Evolutionary conservation across 2,888 invertebrate genomes (phyloP), one percentile per base, ranked within the genome.

Genomic region (Chorisops tibialis): DNA sequence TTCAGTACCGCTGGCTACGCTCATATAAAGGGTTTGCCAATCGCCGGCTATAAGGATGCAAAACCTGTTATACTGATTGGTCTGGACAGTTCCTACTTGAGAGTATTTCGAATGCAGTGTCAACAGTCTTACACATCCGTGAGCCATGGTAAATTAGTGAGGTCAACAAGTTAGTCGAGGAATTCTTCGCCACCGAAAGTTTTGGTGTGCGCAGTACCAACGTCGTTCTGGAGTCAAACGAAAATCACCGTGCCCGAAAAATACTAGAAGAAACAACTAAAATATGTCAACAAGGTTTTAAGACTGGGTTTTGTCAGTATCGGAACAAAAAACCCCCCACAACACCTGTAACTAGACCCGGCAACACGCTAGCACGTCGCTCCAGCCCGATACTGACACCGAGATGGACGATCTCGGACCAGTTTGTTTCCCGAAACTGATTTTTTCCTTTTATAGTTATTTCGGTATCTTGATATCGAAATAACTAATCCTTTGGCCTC

Each of bases 301-400:
- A 49, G 22, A 49, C 47, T 9, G 58, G 64, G 12, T 43, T 67
- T 7, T 12, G 67, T 18, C 9, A 18, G 47, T 6, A 16, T 1
- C n/a, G 12, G 7, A 18, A 47, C 14, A 14, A 7, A n/a, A n/a
- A n/a, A n/a, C n/a, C n/a, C n/a, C n/a, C n/a, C n/a, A n/a, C n/a
- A n/a, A n/a, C n/a, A n/a, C n/a, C n/a, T n/a, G n/a, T n/a, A n/a
- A n/a, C n/a, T n/a, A n/a, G n/a, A n/a, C n/a, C n/a, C n/a, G n/a
- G n/a, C n/a, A n/a, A n/a, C n/a, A n/a, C n/a, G n/a, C n/a, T n/a
- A n/a, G n/a, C n/a, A n/a, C n/a, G n/a, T n/a, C n/a, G n/a, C n/a
- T n/a, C n/a, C n/a, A n/a, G n/a, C n/a, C n/a, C n/a, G n/a, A n/a
- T n/a, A n/a, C n/a, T n/a, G n/a, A n/a, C n/a, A n/a, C n/a, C n/a